A percentile compares a stretch with the other conserved stretches of the same genome.
phyloP scores from a whole-genome alignment of 2,888 invertebrate species.

The Anthophora plumipes region DNA sequence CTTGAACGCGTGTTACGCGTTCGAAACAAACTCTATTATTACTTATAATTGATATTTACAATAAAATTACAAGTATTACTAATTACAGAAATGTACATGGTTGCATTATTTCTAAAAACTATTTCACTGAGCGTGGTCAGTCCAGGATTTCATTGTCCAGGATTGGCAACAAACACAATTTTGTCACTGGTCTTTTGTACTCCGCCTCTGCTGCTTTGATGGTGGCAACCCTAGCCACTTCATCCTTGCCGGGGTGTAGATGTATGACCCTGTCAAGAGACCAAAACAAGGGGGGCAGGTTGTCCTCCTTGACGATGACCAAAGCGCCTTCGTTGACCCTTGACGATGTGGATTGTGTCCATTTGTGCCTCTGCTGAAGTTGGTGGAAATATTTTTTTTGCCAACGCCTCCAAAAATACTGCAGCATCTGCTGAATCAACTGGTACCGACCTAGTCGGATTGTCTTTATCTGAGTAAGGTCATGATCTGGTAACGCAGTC shows the following conservation, averaged over 20 bases:
- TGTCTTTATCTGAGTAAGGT: rapidly evolving
- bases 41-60: too few relatives aligned
- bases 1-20: too few relatives aligned
- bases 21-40: too few relatives aligned
- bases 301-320: constrained; percentile 38
- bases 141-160: background rate
- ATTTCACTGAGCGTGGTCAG: too few relatives aligned
- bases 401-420: constrained; percentile 70
- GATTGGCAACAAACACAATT: constrained; percentile 2
- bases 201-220: background rate
- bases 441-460: constrained; percentile 40
- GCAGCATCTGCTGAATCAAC: constrained; percentile 47
- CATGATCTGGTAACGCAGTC: background rate
- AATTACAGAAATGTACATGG: too few relatives aligned
- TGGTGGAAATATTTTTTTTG: constrained; percentile 36
- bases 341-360: background rate
- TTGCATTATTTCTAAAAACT: too few relatives aligned
- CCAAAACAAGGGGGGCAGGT: constrained; percentile 40
- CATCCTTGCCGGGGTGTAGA: constrained; percentile 37
- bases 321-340: background rate
- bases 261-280: constrained; percentile 23
- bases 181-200: background rate
- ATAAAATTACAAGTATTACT: too few relatives aligned
- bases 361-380: constrained; percentile 42
- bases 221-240: background rate